Evolutionary conservation across 1,140 invertebrate species (phyloP).

Genomic region (Dryas iulia): DNA sequence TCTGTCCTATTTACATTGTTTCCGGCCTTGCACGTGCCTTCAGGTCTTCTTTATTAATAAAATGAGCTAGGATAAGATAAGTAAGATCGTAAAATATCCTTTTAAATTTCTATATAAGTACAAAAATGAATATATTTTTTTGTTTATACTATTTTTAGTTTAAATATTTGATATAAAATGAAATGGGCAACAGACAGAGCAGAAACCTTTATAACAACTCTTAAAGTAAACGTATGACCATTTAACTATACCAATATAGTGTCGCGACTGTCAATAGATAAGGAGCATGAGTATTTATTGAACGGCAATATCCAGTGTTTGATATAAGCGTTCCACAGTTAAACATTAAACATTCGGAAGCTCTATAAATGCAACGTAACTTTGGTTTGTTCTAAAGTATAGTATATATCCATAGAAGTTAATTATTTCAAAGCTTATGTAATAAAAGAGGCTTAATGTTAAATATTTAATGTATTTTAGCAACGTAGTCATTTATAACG

Average conservation of each 20-base stretch:
- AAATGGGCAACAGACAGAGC: background rate
- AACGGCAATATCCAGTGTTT: background rate
- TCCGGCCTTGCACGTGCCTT: background rate
- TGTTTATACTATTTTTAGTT: no score
- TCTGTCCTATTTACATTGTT: conserved; percentile 21
- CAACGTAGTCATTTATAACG: no score
- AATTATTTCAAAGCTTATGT: no score
- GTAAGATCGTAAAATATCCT: no score
- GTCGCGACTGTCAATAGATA: background rate
- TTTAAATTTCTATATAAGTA: no score
- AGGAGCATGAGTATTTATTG: background rate
- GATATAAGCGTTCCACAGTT: background rate
- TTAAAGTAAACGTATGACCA: background rate
- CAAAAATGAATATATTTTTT: no score
- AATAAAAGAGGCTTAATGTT: no score
- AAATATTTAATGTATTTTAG: no score
- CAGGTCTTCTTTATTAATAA: background rate
- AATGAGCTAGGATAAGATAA: background rate
- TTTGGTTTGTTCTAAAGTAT: background rate
- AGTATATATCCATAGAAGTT: no score
- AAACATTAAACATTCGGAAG: background rate
- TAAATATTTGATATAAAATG: no score
- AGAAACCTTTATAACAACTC: background rate
- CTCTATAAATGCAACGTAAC: background rate
- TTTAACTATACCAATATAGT: background rate